Evolutionary conservation across 2,113 vertebrate genomes (phyloP).

Genomic region (Ochotona curzoniae): DNA sequence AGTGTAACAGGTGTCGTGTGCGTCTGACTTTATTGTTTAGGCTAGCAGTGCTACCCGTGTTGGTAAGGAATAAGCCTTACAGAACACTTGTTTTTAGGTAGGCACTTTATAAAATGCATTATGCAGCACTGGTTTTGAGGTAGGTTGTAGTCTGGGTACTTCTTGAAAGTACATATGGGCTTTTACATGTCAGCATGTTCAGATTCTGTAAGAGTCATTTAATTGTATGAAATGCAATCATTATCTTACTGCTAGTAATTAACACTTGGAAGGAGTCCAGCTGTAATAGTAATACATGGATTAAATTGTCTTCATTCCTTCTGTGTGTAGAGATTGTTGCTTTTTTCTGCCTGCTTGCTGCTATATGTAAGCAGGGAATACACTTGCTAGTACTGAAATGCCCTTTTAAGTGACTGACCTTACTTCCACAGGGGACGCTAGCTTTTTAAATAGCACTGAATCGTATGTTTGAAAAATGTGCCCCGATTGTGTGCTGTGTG

Average conservation of each 20-base stretch:
- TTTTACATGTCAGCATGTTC: constrained; percentile 52
- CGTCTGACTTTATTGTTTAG: constrained; percentile 58
- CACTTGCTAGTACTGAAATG: constrained; percentile 46
- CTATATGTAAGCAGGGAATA: constrained; percentile 74
- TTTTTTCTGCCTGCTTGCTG: constrained; percentile 82
- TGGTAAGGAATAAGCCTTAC: too few species aligned
- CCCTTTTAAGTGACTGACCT: background rate
- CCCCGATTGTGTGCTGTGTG: constrained; percentile 49
- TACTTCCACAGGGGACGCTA: background rate
- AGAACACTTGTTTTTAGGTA: too few species aligned
- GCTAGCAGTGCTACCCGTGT: background rate
- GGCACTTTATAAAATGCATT: constrained; percentile 41
- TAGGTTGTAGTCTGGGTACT: constrained; percentile 57
- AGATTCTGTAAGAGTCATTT: constrained; percentile 78
- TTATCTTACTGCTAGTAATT: constrained; percentile 85
- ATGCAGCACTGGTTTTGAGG: constrained; percentile 60
- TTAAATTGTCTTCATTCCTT: constrained; percentile 85
- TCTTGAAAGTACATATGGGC: constrained; percentile 32
- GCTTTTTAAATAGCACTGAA: too few species aligned
- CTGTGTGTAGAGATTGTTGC: constrained; percentile 83
- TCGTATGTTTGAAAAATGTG: constrained; percentile 31
- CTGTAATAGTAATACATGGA: constrained; percentile 83
- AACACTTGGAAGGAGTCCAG: constrained; percentile 80
- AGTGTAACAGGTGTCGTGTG: background rate
- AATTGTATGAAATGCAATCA: constrained; percentile 86